These are phyloP conservation scores for Osedax frankpressi DNA, from an alignment of 2,888 invertebrate species.

Conservation along the genomic window DNA sequence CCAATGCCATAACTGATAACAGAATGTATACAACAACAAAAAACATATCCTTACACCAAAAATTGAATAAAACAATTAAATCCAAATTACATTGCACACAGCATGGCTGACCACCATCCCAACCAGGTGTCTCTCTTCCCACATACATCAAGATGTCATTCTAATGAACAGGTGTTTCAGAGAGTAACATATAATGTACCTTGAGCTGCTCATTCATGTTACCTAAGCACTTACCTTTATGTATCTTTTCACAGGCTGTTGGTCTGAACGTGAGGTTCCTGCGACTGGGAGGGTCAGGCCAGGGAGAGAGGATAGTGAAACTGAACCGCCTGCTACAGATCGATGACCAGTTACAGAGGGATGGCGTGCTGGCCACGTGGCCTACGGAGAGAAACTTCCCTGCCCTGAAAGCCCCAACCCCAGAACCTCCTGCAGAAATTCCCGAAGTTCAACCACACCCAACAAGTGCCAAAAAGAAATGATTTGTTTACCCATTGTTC, in stretches of 20 bases:
- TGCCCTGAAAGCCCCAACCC: slow-evolving; percentile 19
- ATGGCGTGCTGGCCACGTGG: slow-evolving; percentile 11
- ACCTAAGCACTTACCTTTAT: background rate
- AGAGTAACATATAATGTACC: no score
- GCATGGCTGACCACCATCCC: no score
- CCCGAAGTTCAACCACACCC: slow-evolving; percentile 4
- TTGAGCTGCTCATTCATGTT: background rate
- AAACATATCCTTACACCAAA: no score
- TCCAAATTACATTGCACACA: no score
- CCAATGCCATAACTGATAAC: no score
- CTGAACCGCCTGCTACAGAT: slow-evolving; percentile 38
- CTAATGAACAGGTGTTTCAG: no score
- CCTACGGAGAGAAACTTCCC: slow-evolving; percentile 21
- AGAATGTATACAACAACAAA: no score
- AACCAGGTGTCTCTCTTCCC: no score
- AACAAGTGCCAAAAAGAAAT: slow-evolving; percentile 10
- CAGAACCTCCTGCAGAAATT: background rate
- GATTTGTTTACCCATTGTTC: background rate
- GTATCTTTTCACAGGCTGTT: slow-evolving; percentile 34
- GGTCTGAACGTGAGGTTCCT: slow-evolving; percentile 38
- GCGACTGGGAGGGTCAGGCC: slow-evolving; percentile 37
- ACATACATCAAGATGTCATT: no score
- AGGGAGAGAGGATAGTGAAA: slow-evolving; percentile 38
- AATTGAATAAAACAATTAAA: no score
- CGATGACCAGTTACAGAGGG: slow-evolving; percentile 25